These are phyloP conservation scores for Gymnosoma rotundatum DNA, from an alignment of 2,888 invertebrate genomes.

Conservation along the genomic window DNA sequence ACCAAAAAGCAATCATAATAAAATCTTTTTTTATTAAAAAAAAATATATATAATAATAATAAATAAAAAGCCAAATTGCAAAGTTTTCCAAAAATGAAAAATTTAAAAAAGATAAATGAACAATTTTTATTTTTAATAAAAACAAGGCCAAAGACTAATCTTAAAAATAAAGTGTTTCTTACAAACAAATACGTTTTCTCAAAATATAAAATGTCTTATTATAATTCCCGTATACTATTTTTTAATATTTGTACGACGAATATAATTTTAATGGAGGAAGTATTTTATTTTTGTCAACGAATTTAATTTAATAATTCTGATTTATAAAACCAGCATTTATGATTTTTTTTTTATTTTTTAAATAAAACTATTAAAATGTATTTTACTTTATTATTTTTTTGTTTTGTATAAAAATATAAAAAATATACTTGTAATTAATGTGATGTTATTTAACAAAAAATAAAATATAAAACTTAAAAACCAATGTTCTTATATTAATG, in stretches of 20 bases:
- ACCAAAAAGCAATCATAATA: constrained; percentile 57
- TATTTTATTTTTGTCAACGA: constrained; percentile 5
- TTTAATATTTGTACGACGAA: constrained; percentile 23
- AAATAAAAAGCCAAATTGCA: constrained; percentile 55
- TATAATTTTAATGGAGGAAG: constrained; percentile 10
- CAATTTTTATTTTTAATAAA: constrained; percentile 22
- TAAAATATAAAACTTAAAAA: constrained; percentile 35
- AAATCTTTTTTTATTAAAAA: constrained; percentile 27
- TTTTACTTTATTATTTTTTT: not conserved
- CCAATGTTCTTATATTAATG: constrained; percentile 62
- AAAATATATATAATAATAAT: not conserved
- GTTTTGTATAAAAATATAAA: not conserved
- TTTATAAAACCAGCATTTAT: constrained; percentile 6
- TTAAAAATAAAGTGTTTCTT: constrained; percentile 47
- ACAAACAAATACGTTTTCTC: constrained; percentile 38
- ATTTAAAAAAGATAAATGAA: constrained; percentile 32
- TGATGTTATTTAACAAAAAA: constrained; percentile 75
- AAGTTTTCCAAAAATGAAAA: constrained; percentile 63
- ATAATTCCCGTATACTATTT: constrained; percentile 27
- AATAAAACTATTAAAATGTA: not conserved
- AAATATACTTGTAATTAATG: constrained; percentile 71
- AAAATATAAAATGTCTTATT: constrained; percentile 1
- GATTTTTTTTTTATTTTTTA: not conserved
- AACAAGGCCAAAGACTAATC: constrained; percentile 66
- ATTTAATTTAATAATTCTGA: constrained; percentile 9